phyloP scores from a whole-genome alignment of 2,797 vertebrate genomes.

The Dipus sagitta region DNA sequence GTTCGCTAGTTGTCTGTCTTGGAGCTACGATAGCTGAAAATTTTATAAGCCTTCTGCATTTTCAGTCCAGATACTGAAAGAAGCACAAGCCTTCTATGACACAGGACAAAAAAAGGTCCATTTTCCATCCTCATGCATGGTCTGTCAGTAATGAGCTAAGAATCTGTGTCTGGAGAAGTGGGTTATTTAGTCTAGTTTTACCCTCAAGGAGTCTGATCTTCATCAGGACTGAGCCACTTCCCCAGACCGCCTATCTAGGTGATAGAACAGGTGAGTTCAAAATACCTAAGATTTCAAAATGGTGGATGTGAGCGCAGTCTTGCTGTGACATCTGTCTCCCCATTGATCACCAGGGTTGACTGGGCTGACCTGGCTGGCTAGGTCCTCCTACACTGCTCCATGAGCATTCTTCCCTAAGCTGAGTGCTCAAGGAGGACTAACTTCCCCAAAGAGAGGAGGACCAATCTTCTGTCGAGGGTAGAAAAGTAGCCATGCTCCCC shows the following conservation, averaged over 20 bases:
- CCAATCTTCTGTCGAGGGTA: too few species aligned
- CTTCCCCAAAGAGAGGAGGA: too few species aligned
- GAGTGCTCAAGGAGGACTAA: too few species aligned
- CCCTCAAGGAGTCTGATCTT: neutral
- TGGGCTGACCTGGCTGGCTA: too few species aligned
- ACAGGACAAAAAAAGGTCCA: neutral
- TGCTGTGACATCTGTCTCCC: too few species aligned
- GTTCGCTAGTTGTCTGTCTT: neutral
- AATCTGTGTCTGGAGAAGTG: neutral
- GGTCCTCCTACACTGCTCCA: too few species aligned
- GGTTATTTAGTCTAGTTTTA: neutral
- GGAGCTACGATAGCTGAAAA: neutral
- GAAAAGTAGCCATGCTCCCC: neutral
- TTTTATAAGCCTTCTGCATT: slow-evolving; percentile 21
- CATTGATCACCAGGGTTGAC: too few species aligned
- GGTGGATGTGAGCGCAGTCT: too few species aligned
- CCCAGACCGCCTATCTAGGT: neutral
- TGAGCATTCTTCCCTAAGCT: too few species aligned
- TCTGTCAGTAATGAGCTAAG: neutral
- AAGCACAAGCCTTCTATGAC: neutral
- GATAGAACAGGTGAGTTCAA: neutral
- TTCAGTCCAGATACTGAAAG: neutral
- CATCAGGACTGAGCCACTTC: neutral
- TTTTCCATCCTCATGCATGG: neutral
- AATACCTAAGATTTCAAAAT: slow-evolving; percentile 1